Base-by-base conservation (phyloP, 1,140 invertebrate species). In the Fopius arisanus region DNA sequence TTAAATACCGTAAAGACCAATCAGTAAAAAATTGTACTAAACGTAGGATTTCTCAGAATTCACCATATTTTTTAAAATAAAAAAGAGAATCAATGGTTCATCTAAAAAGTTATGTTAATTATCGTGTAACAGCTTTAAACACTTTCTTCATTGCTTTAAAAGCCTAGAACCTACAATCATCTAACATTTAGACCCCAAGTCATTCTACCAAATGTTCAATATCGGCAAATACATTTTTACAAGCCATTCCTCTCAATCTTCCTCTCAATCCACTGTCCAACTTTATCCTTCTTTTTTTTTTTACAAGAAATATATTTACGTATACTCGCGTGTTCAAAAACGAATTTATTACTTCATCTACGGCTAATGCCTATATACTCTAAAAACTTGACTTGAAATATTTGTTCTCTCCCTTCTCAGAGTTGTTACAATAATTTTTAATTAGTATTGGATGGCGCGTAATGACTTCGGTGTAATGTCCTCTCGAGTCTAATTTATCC, bases 401-500 rank as follows among this genome's bases (percentile, higher is more conserved):
- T 51, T 51, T 51, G 6, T 59, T 59, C 23, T 72, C 31, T 67
- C n/a, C 7, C 16, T 54, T 3, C 19, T 54, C 10, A 26, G 5
- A 3, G 6, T 4, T 59, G 26, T 4, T 59, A 12, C 14, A n/a
- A 19, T 48, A 48, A 48, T 59, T 26, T 26, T 14, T 59, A 59
- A 26, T 59, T 12, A 37, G 33, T 48, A 72, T 67, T 72, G 70
- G 70, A 72, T 72, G 70, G 70, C 70, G 65, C 54, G 16, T 72
- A 72, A 72, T 72, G 62, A 72, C 70, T 72, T 72, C 63, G 41
- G 70, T 72, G 62, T 72, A 59, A 37, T 37, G 16, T 69, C 26
- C 14, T 54, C 6, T 29, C 26, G 59, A 31, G 23, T 63, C 59
- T 63, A 63, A 29, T 28, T 63, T 63, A 3, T 63, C 9, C 33